phyloP scores from a whole-genome alignment of 2,797 vertebrate species.

The Propithecus deckenii region DNA sequence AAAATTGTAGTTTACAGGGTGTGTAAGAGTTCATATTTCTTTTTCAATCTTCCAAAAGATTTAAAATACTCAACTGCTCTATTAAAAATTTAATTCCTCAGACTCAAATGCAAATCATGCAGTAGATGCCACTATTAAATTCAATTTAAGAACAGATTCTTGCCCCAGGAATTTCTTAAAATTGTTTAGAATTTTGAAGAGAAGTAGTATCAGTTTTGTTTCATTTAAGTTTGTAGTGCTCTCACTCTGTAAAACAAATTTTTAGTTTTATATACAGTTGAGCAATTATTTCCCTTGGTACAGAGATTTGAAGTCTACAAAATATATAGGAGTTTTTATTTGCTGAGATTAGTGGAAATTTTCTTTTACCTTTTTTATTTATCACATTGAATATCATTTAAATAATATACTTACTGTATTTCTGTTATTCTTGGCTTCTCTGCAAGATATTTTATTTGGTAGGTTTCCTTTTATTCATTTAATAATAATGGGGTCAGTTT shows the following conservation, averaged over 20 bases:
- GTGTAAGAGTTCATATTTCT: conserved; percentile 86
- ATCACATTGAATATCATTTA: conserved; percentile 44
- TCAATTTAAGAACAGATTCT: conserved; percentile 72
- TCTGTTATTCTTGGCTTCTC: conserved; percentile 62
- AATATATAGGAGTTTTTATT: conserved; percentile 27
- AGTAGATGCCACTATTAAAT: conserved; percentile 79
- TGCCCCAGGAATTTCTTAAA: conserved; percentile 76
- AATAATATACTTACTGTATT: conserved; percentile 52
- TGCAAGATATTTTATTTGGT: conserved; percentile 42
- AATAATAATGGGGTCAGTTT: conserved; percentile 33
- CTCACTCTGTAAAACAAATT: conserved; percentile 68
- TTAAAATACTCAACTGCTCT: conserved; percentile 85
- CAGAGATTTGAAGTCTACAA: conserved; percentile 32
- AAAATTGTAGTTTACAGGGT: conserved; percentile 85
- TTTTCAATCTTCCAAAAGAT: conserved; percentile 86
- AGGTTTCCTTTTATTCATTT: conserved; percentile 62
- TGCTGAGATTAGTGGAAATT: conserved; percentile 20
- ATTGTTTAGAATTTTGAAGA: conserved; percentile 78
- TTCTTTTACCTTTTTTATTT: conserved; percentile 2
- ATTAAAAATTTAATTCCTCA: conserved; percentile 83
- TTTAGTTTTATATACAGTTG: conserved; percentile 67
- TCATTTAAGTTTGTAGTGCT: conserved; percentile 51
- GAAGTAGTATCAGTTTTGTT: conserved; percentile 71
- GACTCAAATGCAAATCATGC: conserved; percentile 79
- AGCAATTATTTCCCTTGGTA: conserved; percentile 51